A percentile compares a stretch with the other conserved stretches of the same genome.
phyloP scores from a whole-genome alignment of 1,140 invertebrate genomes.

The Panagrolaimus sp. region DNA sequence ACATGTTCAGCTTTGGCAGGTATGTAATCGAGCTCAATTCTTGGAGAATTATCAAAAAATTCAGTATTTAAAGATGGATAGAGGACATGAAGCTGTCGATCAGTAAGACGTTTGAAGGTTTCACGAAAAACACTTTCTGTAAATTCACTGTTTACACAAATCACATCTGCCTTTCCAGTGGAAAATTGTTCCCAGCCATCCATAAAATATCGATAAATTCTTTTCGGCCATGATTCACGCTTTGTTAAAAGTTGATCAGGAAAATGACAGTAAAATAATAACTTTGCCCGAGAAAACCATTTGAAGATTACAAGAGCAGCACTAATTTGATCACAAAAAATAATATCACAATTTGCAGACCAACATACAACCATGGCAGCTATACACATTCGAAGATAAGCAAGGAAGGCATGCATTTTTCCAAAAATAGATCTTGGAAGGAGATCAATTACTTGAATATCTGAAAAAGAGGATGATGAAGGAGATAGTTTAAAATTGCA shows the following conservation, averaged over 20 bases:
- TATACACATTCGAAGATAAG: slow-evolving; percentile 86
- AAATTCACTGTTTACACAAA: slow-evolving; percentile 91
- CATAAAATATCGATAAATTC: slow-evolving; percentile 76
- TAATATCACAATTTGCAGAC: slow-evolving; percentile 69
- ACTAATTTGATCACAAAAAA: slow-evolving; percentile 77
- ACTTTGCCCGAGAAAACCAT: slow-evolving; percentile 66
- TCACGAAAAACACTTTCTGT: slow-evolving; percentile 65
- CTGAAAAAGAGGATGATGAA: slow-evolving; percentile 44
- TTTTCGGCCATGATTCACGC: slow-evolving; percentile 64
- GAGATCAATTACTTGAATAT: slow-evolving; percentile 74
- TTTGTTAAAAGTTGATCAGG: slow-evolving; percentile 82
- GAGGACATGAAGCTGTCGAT: slow-evolving; percentile 69
- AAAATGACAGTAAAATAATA: slow-evolving; percentile 95
- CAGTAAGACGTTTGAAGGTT: slow-evolving; percentile 42
- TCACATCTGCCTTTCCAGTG: slow-evolving; percentile 74
- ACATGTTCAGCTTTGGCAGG: slow-evolving; percentile 57
- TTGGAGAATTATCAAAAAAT: slow-evolving; percentile 68
- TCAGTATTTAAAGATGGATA: slow-evolving; percentile 72
- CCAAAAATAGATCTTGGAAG: slow-evolving; percentile 77
- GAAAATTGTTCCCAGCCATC: slow-evolving; percentile 86
- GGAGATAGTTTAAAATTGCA: not conserved
- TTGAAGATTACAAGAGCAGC: slow-evolving; percentile 52
- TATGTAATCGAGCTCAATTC: slow-evolving; percentile 63
- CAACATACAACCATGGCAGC: slow-evolving; percentile 69
- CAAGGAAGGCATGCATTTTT: slow-evolving; percentile 78